Evolutionary conservation across 2,888 invertebrate species (phyloP).

Genomic region (Hirtodrosophila duncani): DNA sequence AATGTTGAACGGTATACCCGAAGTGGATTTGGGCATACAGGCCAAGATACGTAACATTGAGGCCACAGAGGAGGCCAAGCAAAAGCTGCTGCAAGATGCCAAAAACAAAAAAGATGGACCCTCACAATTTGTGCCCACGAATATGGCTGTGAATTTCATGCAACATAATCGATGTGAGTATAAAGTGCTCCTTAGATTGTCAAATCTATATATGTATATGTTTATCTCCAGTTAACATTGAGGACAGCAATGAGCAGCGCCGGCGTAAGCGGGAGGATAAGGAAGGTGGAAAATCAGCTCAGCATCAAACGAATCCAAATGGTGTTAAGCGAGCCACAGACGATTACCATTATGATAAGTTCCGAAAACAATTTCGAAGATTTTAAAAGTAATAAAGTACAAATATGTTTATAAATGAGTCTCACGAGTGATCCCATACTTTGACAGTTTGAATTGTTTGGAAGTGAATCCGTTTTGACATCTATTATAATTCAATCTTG

Average conservation of each 20-base stretch:
- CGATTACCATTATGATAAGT: conserved; percentile 97
- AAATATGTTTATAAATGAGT: no score
- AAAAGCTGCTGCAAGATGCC: conserved; percentile 92
- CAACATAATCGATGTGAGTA: conserved; percentile 95
- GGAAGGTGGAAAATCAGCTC: conserved; percentile 77
- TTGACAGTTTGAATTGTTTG: conserved; percentile 2
- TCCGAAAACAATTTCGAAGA: conserved; percentile 95
- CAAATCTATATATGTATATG: neutral
- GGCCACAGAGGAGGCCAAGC: conserved; percentile 98
- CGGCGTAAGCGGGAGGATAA: conserved; percentile 74
- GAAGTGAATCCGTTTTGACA: no score
- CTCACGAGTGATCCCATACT: no score
- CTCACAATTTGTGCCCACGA: conserved; percentile 97
- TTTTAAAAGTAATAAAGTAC: conserved; percentile 80
- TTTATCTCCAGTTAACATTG: conserved; percentile 87
- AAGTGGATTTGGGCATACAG: conserved; percentile 99
- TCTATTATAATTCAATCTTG: no score
- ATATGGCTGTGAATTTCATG: conserved; percentile 98
- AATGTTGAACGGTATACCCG: conserved; percentile 99
- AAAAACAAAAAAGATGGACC: conserved; percentile 95
- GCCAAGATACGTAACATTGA: conserved; percentile 99
- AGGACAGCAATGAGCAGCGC: conserved; percentile 81
- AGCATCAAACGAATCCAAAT: conserved; percentile 80
- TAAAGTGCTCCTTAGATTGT: neutral
- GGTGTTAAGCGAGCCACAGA: conserved; percentile 95